Base-by-base conservation (phyloP, 2,888 invertebrate species). In the Balanococcus diminutus region DNA sequence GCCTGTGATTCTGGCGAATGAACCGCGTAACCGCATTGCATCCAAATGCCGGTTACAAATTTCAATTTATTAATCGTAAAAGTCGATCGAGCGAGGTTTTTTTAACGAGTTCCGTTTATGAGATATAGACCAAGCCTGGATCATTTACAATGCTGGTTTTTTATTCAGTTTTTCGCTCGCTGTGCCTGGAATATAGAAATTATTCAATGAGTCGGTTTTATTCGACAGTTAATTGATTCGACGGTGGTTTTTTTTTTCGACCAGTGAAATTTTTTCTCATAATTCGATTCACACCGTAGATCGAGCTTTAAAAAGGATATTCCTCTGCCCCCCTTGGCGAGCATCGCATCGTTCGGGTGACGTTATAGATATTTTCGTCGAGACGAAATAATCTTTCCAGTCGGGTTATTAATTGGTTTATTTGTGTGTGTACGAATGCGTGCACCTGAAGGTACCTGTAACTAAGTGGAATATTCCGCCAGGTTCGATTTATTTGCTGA, bases 51-150 rank as follows among this genome's bases (percentile, higher is more conserved):
- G 25, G 61, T 22, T 61, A 9, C 22, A 61, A 61, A 61, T 61
- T 61, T 61, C 22, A 61, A 61, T 61, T 61, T 61, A 61, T 61
- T 61, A 61, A 61, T 61, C 61, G 61, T 61, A 61, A 61, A 61
- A 61, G 22, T 61, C 61, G 61, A 61, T 25, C 61, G 46, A 46
- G 25, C 61, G 19, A 61, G 46, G 46, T 46, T 46, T 46, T 46
- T n/a, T 46, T 61, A 61, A 61, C 14, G 61, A 61, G 25, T 61
- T 61, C 61, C 61, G 61, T 61, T 61, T 61, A 61, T 61, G 19
- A 61, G 25, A 61, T 25, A 61, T 61, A 61, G 46, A 46, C 16
- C 46, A 42, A 11, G 39, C 39, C 36, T 36, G 36, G 36, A 36
- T 36, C 36, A 42, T 11, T 14, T 46, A 46, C 14, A 14, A 46